Evolutionary conservation across 2,888 invertebrate genomes (phyloP).

Genomic region (Keiferia lycopersicella): DNA sequence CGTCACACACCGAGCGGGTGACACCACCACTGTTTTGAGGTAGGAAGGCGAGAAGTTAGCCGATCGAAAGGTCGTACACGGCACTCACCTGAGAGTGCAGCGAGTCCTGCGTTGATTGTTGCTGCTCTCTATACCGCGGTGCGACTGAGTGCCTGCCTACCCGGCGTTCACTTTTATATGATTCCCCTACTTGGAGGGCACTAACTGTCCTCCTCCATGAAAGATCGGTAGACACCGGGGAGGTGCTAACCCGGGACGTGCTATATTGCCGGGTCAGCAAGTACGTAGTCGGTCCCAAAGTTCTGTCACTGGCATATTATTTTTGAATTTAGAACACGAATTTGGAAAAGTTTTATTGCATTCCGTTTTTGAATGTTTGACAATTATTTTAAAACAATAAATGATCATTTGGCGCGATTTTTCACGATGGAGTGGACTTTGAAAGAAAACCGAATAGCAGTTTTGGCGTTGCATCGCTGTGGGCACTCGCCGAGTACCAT

Average conservation of each 20-base stretch:
- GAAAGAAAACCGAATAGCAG: too few species aligned
- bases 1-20: conserved; percentile 39
- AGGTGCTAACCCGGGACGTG: not conserved
- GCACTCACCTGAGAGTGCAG: conserved; percentile 50
- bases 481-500: too few species aligned
- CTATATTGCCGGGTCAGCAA: too few species aligned
- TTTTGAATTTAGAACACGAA: too few species aligned
- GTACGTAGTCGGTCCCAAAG: too few species aligned
- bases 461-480: too few species aligned
- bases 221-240: conserved; percentile 37
- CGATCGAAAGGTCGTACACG: conserved; percentile 32
- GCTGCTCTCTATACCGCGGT: conserved; percentile 54
- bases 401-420: too few species aligned
- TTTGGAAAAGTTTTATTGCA: too few species aligned
- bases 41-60: conserved; percentile 36
- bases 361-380: too few species aligned
- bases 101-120: conserved; percentile 44
- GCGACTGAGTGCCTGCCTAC: conserved; percentile 68
- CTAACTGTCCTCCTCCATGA: conserved; percentile 52
- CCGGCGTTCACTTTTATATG: conserved; percentile 69
- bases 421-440: too few species aligned
- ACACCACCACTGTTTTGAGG: conserved; percentile 40
- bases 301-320: too few species aligned
- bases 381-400: too few species aligned
- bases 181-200: conserved; percentile 62